These are phyloP conservation scores for Apodemia duryi DNA, from an alignment of 2,888 invertebrate genomes.

Conservation along the genomic window DNA sequence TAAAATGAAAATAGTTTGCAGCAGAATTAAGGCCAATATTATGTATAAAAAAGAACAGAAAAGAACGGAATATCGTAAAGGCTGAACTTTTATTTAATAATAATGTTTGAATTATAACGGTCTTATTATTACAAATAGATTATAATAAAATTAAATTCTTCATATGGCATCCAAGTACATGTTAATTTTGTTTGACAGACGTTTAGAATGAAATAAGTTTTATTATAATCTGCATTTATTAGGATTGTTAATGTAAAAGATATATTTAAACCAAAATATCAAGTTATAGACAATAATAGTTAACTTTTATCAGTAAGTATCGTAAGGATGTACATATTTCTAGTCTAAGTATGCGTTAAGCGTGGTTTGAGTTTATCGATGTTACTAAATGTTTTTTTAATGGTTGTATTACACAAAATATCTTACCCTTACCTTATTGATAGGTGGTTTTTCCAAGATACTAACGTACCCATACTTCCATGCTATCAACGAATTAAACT, in stretches of 20 bases:
- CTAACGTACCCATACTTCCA: too few relatives aligned
- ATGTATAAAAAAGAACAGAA: too few relatives aligned
- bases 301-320: constrained; percentile 5
- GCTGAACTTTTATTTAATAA: too few relatives aligned
- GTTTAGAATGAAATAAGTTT: not conserved
- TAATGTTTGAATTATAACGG: not conserved
- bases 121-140: not conserved
- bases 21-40: too few relatives aligned
- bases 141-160: not conserved
- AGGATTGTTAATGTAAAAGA: not conserved
- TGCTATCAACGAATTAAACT: too few relatives aligned
- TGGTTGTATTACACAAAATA: too few relatives aligned
- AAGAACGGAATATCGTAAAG: too few relatives aligned
- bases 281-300: constrained; percentile 37
- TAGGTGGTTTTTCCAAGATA: too few relatives aligned
- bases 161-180: not conserved
- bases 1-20: too few relatives aligned
- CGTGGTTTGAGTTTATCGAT: not conserved
- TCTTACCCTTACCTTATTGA: too few relatives aligned
- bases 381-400: not conserved
- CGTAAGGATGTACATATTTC: constrained; percentile 5
- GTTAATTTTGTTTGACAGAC: too few relatives aligned
- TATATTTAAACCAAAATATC: constrained; percentile 30
- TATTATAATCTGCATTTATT: not conserved
- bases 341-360: not conserved